phyloP scores from a whole-genome alignment of 2,113 vertebrate genomes.

The Epinephelus moara region DNA sequence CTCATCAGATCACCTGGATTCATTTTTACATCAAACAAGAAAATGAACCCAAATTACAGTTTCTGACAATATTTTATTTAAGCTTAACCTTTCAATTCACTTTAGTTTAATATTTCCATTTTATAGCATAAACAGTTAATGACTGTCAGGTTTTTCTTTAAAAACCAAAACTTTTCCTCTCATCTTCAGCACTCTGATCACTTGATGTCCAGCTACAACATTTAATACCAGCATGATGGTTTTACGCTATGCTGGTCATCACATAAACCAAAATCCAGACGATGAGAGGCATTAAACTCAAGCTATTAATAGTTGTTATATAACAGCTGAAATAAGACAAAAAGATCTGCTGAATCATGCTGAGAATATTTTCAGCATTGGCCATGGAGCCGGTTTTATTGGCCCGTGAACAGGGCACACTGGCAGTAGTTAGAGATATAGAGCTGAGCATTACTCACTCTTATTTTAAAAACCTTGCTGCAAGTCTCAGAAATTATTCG shows the following conservation, averaged over 20 bases:
- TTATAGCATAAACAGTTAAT: background rate
- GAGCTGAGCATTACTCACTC: background rate
- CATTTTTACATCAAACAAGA: slow-evolving; percentile 48
- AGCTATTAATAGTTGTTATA: background rate
- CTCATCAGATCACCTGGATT: slow-evolving; percentile 50
- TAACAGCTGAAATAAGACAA: slow-evolving; percentile 22
- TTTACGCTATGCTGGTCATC: background rate
- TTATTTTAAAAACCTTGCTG: background rate
- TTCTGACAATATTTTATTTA: slow-evolving; percentile 32
- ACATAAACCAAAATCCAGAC: slow-evolving; percentile 1
- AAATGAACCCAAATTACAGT: slow-evolving; percentile 24
- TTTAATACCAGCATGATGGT: background rate
- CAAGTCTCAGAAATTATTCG: background rate
- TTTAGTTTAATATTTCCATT: slow-evolving; percentile 30
- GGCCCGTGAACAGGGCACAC: background rate
- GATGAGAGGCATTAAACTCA: background rate
- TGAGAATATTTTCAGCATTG: slow-evolving; percentile 1
- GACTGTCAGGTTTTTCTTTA: background rate
- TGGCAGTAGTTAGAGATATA: background rate
- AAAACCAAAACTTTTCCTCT: background rate
- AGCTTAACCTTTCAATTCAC: slow-evolving; percentile 54
- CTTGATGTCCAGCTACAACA: background rate
- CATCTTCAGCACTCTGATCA: background rate
- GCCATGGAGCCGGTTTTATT: slow-evolving; percentile 24
- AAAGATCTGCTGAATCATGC: slow-evolving; percentile 30